Evolutionary conservation across 2,797 vertebrate species (phyloP), one percentile per base, ranked within the genome.

Genomic region (Clarias fuscus): DNA sequence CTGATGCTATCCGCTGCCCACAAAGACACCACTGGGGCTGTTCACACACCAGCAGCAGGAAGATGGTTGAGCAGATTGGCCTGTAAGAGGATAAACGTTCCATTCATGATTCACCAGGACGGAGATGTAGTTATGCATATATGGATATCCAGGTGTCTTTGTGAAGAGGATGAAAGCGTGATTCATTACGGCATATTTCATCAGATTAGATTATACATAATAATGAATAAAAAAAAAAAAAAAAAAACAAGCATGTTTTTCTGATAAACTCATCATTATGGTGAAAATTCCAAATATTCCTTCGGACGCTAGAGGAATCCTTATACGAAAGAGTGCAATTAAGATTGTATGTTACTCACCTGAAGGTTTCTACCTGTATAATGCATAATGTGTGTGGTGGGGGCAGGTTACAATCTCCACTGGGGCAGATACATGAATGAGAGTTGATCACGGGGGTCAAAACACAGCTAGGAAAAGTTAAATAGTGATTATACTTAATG

Each of bases 11-110:
- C 84, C 59, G 27, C 70, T 48, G 15, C 30, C 72, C 76, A 59
- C 86, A 84, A 83, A 75, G 85, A 80, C 79, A 64, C 78, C 86
- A 80, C 70, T 86, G 80, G 67, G 40, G 65, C 62, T 64, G 27
- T 58, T 84, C 76, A 37, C 70, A 40, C 73, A 88, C 88, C 87
- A 73, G 77, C 78, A 77, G 61, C 27, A 76, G 43, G 73, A 78
- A 81, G 73, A 90, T 80, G 73, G 70, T 33, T 43, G 64, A 18
- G 79, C 65, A 78, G 56, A 82, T 84, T 62, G 82, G 53, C 70
- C 67, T 64, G 79, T 7, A 0, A 37, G 33, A 71, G 43, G 56
- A 80, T 73, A 73, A 67, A 61, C 5, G 71, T 33, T 67, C 67
- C 58, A 82, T 83, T 86, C 70, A 56, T 71, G 7, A 33, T 82